Evolutionary conservation across 2,888 invertebrate species (phyloP), one percentile per base, ranked within the genome.

Genomic region (Drosophila engyochracea): DNA sequence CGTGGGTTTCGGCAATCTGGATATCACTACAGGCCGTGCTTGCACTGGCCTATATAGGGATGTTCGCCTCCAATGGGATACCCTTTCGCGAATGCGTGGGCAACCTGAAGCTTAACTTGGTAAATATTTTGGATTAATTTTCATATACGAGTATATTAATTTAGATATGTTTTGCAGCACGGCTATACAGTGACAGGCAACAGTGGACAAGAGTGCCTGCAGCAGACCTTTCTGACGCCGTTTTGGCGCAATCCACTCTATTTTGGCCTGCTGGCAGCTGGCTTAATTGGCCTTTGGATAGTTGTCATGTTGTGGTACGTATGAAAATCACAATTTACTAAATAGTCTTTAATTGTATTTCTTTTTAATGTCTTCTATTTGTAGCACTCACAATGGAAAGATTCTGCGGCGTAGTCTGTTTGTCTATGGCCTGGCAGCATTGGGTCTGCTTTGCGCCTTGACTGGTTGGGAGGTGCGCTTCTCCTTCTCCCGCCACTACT

Each of bases 211-310:
- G 92, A 92, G 73, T 94, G 93, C 61, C 76, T 94, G 70, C 88
- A 92, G 75, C 91, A 92, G 74, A 94, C 93, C 3, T 93, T 94
- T 71, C 82, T 94, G 14, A 93, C 91, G 31, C 93, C 94, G 10
- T 92, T 93, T n/a, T 93, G 94, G 93, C 91, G 92, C 19, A 92
- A 93, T 85, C 92, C 93, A 0, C 80, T 93, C 6, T 93, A 90
- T 75, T 93, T 93, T 79, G 93, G 93, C 3, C 75, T 93, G 25
- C 77, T 94, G 66, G 87, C 93, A 41, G 91, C 93, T 53, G 93
- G 92, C 1, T 79, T 94, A 51, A 91, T 93, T 60, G 91, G 92
- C 19, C 76, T 94, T 28, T 94, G 94, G 94, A 91, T 93, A 76
- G 90, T 93, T 53, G 91, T 92, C 5, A 93, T 93, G 92, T 74